Evolutionary conservation across 2,113 vertebrate genomes (phyloP).

Genomic region (Mungos mungo): DNA sequence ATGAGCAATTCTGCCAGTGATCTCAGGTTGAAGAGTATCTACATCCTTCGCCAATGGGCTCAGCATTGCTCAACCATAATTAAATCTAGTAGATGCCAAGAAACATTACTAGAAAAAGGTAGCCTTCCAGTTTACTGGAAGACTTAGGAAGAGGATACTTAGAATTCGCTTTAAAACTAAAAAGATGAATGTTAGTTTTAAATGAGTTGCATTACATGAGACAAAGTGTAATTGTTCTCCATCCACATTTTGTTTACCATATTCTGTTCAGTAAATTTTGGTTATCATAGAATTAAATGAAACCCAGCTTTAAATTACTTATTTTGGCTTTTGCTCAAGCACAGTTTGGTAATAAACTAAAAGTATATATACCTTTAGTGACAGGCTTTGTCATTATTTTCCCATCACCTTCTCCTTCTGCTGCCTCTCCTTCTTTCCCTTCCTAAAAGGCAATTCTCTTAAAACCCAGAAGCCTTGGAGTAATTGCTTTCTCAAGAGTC

Average conservation of each 20-base stretch:
- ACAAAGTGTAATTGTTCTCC: neutral
- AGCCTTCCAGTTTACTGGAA: constrained; percentile 5
- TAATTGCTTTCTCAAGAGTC: constrained; percentile 57
- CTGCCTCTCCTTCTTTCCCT: neutral
- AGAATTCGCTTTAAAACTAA: constrained; percentile 13
- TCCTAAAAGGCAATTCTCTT: constrained; percentile 8
- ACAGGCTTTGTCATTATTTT: constrained; percentile 41
- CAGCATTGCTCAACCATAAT: neutral
- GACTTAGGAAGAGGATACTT: neutral
- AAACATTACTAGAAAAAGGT: neutral
- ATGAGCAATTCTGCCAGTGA: neutral
- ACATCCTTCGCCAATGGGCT: neutral
- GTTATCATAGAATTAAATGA: constrained; percentile 64
- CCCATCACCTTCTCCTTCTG: neutral
- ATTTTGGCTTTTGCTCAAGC: constrained; percentile 53
- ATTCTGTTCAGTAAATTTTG: constrained; percentile 60
- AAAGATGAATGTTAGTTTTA: neutral
- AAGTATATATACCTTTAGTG: constrained; percentile 51
- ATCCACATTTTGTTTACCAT: neutral
- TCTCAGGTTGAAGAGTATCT: neutral
- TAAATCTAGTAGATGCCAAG: constrained; percentile 32
- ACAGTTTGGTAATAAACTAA: constrained; percentile 30
- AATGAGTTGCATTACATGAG: neutral
- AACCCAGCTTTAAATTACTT: constrained; percentile 61
- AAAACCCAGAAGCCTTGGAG: neutral